A percentile compares a stretch with the other conserved stretches of the same genome.
These are phyloP conservation scores for Lycaena phlaeas DNA, from an alignment of 2,888 invertebrate genomes.

Conservation along the genomic window DNA sequence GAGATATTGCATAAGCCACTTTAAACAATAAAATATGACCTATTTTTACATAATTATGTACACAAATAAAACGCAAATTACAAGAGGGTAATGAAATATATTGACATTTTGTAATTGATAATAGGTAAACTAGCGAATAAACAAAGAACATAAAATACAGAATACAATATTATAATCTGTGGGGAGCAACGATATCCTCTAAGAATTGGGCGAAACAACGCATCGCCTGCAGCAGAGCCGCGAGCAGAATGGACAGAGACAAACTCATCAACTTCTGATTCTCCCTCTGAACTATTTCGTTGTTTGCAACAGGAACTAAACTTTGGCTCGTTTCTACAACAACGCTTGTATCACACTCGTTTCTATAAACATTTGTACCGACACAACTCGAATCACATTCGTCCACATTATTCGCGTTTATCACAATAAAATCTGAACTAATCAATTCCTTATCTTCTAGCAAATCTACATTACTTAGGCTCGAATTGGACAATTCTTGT, in stretches of 20 bases:
- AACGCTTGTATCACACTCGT: slow-evolving; percentile 49
- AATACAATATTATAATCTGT: slow-evolving; percentile 46
- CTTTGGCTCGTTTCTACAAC: slow-evolving; percentile 44
- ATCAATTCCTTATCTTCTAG: slow-evolving; percentile 16
- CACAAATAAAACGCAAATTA: slow-evolving; percentile 33
- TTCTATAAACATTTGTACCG: slow-evolving; percentile 41
- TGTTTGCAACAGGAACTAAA: slow-evolving; percentile 60
- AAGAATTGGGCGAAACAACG: slow-evolving; percentile 75
- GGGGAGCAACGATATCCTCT: slow-evolving; percentile 70
- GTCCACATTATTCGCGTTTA: slow-evolving; percentile 57
- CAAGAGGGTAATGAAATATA: slow-evolving; percentile 54
- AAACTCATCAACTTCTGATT: slow-evolving; percentile 72
- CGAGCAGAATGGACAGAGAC: slow-evolving; percentile 73
- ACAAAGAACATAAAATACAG: slow-evolving; percentile 37
- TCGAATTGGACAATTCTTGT: slow-evolving; percentile 26
- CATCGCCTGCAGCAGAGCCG: slow-evolving; percentile 75
- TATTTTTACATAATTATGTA: too few relatives aligned
- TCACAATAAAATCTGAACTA: slow-evolving; percentile 53
- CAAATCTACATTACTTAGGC: too few relatives aligned
- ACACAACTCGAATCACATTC: slow-evolving; percentile 31
- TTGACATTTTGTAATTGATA: slow-evolving; percentile 39
- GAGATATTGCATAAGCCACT: too few relatives aligned
- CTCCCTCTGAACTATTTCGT: slow-evolving; percentile 55
- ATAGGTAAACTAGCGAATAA: slow-evolving; percentile 43
- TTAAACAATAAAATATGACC: too few relatives aligned